Evolutionary conservation across 1,140 invertebrate genomes (phyloP).

Genomic region (Spodoptera litura): DNA sequence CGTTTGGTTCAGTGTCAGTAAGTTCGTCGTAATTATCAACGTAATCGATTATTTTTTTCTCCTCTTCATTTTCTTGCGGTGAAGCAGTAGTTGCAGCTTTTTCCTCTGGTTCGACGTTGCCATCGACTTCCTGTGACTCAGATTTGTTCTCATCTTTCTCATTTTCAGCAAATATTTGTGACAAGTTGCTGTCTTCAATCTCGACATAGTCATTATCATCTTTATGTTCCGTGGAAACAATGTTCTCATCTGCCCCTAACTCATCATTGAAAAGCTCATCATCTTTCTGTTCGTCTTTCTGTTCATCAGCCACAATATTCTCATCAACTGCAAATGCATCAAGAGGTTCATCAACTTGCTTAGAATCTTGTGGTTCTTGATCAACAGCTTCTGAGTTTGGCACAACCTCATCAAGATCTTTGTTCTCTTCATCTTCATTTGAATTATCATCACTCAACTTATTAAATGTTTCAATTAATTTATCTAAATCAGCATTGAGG

Average conservation of each 20-base stretch:
- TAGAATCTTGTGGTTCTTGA: background rate
- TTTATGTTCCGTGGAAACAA: background rate
- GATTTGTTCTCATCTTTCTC: conserved; percentile 45
- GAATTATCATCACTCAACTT: conserved; percentile 60
- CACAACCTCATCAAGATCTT: conserved; percentile 5
- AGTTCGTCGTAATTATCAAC: conserved; percentile 31
- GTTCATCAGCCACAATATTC: background rate
- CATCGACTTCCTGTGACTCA: background rate
- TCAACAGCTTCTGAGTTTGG: background rate
- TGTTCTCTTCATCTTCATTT: conserved; percentile 48
- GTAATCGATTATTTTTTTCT: background rate
- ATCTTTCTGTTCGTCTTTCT: background rate
- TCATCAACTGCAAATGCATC: conserved; percentile 4
- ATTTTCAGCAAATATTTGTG: conserved; percentile 41
- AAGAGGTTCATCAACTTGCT: background rate
- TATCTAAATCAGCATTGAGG: conserved; percentile 65
- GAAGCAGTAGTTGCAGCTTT: background rate
- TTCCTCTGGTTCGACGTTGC: background rate
- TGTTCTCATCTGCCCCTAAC: background rate
- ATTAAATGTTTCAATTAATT: conserved; percentile 62
- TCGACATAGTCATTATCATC: conserved; percentile 58
- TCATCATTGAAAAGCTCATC: background rate
- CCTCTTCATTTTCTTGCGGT: background rate
- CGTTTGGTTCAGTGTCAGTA: conserved; percentile 23
- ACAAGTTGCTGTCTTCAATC: conserved; percentile 56